Evolutionary conservation across 1,140 invertebrate species (phyloP).

Genomic region (Aphelenchoides besseyi): DNA sequence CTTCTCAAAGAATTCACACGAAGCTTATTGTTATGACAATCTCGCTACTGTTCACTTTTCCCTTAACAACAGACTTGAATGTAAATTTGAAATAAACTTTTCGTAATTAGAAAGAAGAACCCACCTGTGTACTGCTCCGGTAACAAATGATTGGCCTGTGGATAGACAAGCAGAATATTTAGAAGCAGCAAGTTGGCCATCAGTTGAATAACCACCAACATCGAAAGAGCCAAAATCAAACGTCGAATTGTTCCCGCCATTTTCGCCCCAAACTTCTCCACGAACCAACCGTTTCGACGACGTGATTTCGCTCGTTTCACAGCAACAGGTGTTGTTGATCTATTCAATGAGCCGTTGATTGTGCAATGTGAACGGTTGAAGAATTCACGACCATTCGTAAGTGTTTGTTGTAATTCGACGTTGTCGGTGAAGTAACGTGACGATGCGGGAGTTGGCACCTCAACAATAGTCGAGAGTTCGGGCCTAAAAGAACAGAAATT

Average conservation of each 20-base stretch:
- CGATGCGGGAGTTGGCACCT: not conserved
- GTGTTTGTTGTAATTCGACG: not conserved
- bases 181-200: conserved; percentile 8
- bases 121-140: conserved; percentile 9
- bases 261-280: not conserved
- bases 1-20: not conserved
- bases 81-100: conserved; percentile 3
- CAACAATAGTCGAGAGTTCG: not conserved
- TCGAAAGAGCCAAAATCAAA: conserved; percentile 2
- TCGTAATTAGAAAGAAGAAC: conserved; percentile 4
- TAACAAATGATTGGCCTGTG: not conserved
- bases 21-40: not conserved
- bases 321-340: not conserved
- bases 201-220: not conserved
- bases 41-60: not conserved
- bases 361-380: not conserved
- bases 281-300: not conserved
- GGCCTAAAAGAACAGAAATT: not conserved
- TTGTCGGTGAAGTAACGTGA: not conserved
- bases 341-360: not conserved
- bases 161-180: conserved; percentile 14
- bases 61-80: not conserved
- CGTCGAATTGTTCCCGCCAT: not conserved
- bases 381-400: not conserved
- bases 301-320: not conserved